A percentile compares a stretch with the other conserved stretches of the same genome.
These are phyloP conservation scores for Mylabris sibirica DNA, from an alignment of 2,888 invertebrate species.

Conservation along the genomic window DNA sequence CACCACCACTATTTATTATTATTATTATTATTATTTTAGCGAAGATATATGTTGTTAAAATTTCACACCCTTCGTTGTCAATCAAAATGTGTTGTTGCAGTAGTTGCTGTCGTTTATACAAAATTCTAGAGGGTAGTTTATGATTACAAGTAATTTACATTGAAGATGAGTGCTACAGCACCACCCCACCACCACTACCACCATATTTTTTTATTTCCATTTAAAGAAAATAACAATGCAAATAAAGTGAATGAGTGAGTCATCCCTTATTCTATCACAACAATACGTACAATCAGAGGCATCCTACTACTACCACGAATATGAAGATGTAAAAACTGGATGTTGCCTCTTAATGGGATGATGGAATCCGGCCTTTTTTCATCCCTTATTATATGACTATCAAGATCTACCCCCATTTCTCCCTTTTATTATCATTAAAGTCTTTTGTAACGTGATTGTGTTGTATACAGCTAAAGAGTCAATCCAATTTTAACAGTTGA, in stretches of 20 bases:
- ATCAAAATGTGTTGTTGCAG: constrained; percentile 17
- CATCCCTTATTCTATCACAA: constrained; percentile 23
- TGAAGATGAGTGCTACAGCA: constrained; percentile 36
- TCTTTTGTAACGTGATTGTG: too few relatives aligned
- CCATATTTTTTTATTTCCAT: constrained; percentile 13
- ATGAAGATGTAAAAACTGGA: constrained; percentile 16
- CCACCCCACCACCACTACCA: background rate
- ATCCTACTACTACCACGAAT: constrained; percentile 23
- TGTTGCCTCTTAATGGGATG: constrained; percentile 30
- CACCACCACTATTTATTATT: background rate
- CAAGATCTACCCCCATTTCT: background rate
- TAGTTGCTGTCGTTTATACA: background rate
- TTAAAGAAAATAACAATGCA: constrained; percentile 31
- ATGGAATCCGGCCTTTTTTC: constrained; percentile 22
- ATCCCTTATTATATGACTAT: constrained; percentile 17
- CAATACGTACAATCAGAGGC: constrained; percentile 34
- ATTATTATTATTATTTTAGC: background rate
- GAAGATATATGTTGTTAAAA: constrained; percentile 18
- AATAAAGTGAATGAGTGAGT: constrained; percentile 32
- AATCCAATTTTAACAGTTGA: background rate
- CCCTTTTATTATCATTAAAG: constrained; percentile 34
- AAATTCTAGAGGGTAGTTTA: constrained; percentile 29
- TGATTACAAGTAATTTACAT: constrained; percentile 38
- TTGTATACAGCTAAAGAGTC: background rate
- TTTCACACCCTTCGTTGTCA: constrained; percentile 22